Evolutionary conservation across 2,797 vertebrate genomes (phyloP).

Genomic region (Lophura swinhoii): DNA sequence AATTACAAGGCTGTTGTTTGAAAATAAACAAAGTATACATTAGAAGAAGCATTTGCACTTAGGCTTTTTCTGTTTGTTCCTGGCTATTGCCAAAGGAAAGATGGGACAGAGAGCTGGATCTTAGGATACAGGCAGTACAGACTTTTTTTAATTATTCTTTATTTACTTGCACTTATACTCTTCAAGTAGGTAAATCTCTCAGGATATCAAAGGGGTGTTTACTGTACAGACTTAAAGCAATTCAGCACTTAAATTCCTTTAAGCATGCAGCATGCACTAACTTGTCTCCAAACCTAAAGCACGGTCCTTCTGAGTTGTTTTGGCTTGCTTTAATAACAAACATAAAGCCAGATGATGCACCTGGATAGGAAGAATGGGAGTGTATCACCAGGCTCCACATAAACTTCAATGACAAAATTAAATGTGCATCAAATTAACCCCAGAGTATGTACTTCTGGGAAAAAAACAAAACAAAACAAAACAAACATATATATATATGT

Average conservation of each 20-base stretch:
- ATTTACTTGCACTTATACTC: neutral
- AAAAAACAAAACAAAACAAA: neutral
- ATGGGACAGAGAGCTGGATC: neutral
- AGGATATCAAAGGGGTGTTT: neutral
- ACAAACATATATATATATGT: neutral
- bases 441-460: neutral
- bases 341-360: neutral
- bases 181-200: neutral
- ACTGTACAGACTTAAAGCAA: neutral
- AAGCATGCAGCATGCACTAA: neutral
- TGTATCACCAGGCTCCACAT: neutral
- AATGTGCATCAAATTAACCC: neutral
- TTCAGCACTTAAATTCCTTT: neutral
- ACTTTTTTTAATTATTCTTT: neutral
- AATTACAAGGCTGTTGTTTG: neutral
- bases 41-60: neutral
- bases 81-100: neutral
- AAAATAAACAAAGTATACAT: neutral
- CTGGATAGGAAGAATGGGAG: neutral
- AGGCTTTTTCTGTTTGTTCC: neutral
- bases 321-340: conserved; percentile 6
- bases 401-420: neutral
- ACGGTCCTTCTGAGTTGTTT: neutral
- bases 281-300: neutral
- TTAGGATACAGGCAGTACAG: neutral